Evolutionary conservation across 2,888 invertebrate genomes (phyloP).

Genomic region (Osedax fenrisi): DNA sequence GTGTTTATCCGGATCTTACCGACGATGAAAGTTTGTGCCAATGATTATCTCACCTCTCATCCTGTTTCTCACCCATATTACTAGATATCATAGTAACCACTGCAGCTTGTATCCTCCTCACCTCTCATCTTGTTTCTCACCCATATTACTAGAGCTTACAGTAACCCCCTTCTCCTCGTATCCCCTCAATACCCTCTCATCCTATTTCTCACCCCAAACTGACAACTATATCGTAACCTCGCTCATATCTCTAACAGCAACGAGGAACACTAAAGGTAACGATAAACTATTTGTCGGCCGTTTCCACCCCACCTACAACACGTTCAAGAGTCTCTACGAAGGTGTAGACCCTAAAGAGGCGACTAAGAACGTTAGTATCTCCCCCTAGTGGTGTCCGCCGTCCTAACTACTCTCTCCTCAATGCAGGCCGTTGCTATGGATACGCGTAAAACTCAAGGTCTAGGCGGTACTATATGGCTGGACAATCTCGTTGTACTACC

Average conservation of each 20-base stretch:
- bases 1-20: constrained; percentile 68
- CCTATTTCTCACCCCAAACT: too few relatives aligned
- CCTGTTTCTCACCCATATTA: too few relatives aligned
- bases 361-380: background rate
- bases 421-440: constrained; percentile 55
- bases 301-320: constrained; percentile 62
- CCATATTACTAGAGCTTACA: background rate
- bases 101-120: background rate
- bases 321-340: constrained; percentile 62
- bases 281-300: constrained; percentile 75
- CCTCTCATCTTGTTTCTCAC: background rate
- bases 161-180: background rate
- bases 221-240: constrained; percentile 11
- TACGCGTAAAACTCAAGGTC: constrained; percentile 64
- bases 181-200: too few relatives aligned
- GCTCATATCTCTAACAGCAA: constrained; percentile 15
- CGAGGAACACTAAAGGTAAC: constrained; percentile 72
- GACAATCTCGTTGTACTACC: constrained; percentile 59
- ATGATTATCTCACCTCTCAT: too few relatives aligned
- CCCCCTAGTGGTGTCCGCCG: background rate
- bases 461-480: constrained; percentile 67
- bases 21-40: constrained; percentile 63
- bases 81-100: background rate
- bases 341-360: constrained; percentile 42
- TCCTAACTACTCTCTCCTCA: background rate